A percentile compares a stretch with the other conserved stretches of the same genome.
Evolutionary conservation across 2,113 vertebrate genomes (phyloP).

Genomic region (Gopherus flavomarginatus): DNA sequence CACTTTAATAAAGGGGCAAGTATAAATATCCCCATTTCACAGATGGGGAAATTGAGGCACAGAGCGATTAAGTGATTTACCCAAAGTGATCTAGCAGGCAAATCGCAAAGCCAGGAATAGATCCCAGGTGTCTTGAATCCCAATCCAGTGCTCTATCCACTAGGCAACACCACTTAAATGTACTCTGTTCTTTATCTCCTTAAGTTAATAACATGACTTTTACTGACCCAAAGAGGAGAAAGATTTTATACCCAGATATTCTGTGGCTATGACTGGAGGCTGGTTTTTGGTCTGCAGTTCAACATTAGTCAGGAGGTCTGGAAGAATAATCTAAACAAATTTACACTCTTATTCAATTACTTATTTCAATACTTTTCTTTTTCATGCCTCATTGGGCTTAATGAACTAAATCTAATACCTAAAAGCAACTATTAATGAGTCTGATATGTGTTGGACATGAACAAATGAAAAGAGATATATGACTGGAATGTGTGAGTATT

Average conservation of each 20-base stretch:
- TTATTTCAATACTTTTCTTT: not conserved
- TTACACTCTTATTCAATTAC: not conserved
- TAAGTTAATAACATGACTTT: not conserved
- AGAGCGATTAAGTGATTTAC: not conserved
- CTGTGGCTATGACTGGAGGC: not conserved
- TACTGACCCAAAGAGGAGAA: not conserved
- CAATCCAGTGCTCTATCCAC: not conserved
- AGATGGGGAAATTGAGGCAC: not conserved
- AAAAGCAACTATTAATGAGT: not conserved
- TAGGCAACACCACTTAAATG: not conserved
- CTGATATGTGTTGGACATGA: not conserved
- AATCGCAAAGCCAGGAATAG: not conserved
- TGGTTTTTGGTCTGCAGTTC: not conserved
- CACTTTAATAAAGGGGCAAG: not conserved
- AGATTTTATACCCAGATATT: not conserved
- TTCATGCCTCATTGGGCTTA: constrained; percentile 20
- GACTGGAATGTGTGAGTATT: not conserved
- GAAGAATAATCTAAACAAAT: constrained; percentile 25
- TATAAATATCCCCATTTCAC: not conserved
- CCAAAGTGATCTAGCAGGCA: not conserved
- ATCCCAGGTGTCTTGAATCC: not conserved
- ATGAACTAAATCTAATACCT: constrained; percentile 2
- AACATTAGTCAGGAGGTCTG: not conserved
- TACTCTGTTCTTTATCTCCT: not conserved
- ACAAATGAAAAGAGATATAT: not conserved